Percentiles rank a stretch among this genome's conserved stretches.
These are phyloP conservation scores for human DNA, from an alignment of 2,113 vertebrate species.

Conservation along the genomic window GRCh38 chr14:92819001-92819500, in stretches of 20 bases:
- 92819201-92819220: background rate
- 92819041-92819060: background rate
- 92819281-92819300: background rate
- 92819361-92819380: no score
- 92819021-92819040: background rate
- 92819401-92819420: no score
- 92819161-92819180: background rate
- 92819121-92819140: background rate
- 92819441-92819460: no score
- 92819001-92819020: background rate
- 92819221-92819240: background rate
- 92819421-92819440: no score
- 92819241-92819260: fast-evolving
- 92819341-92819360: no score
- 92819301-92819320: background rate
- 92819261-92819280: background rate
- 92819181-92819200: fast-evolving
- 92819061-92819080: background rate
- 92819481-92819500: no score
- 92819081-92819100: background rate
- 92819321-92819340: background rate
- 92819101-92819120: background rate
- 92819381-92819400: no score
- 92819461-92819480: no score
- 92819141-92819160: background rate